Percentiles rank a stretch among this genome's conserved stretches.
phyloP scores from a whole-genome alignment of 1,140 invertebrate genomes.

The Papilio glaucus region DNA sequence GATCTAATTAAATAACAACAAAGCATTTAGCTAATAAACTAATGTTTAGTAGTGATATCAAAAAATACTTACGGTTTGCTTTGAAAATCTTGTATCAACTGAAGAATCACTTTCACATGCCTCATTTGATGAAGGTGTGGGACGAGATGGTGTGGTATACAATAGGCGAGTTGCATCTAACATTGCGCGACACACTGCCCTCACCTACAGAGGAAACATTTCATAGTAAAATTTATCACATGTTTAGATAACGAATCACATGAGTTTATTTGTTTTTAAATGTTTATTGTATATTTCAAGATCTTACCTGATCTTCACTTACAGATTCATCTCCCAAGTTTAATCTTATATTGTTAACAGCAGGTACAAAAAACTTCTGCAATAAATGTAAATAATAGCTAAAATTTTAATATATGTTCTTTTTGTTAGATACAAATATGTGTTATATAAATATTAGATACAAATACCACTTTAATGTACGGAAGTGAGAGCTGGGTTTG shows the following conservation, averaged over 20 bases:
- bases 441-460: no score
- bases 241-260: neutral
- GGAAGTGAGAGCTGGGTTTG: no score
- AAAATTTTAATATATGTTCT: no score
- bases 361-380: constrained; percentile 90
- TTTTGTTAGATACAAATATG: no score
- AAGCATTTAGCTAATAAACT: no score
- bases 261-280: neutral
- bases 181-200: constrained; percentile 89
- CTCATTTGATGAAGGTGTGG: constrained; percentile 79
- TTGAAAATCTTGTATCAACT: constrained; percentile 69
- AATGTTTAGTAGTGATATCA: no score
- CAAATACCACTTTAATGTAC: no score
- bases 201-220: constrained; percentile 56
- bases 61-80: constrained; percentile 56
- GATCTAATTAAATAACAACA: no score
- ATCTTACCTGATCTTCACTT: constrained; percentile 88
- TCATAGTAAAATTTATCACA: neutral
- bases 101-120: constrained; percentile 82
- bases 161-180: constrained; percentile 90
- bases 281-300: constrained; percentile 28
- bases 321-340: constrained; percentile 90
- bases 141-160: constrained; percentile 83
- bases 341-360: constrained; percentile 89
- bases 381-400: constrained; percentile 55